Conservation (phyloP, 2,113 vertebrate genomes). For the Sapayoa aenigma region DNA sequence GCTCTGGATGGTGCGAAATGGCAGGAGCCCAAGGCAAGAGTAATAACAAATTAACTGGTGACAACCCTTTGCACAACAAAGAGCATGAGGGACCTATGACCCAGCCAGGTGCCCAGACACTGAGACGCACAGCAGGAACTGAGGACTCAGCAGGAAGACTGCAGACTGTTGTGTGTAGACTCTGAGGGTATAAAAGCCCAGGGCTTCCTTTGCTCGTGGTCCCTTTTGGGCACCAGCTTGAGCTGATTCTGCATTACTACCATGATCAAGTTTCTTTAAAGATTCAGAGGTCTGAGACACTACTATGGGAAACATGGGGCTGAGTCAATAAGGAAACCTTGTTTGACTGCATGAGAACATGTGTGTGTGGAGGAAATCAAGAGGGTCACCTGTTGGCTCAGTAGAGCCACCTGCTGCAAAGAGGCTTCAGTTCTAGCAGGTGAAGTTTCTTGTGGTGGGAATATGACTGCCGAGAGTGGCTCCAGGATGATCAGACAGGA, state of each 20-base stretch:
- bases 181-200: neutral
- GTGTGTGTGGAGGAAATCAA: neutral
- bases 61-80: neutral
- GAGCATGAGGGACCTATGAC: neutral
- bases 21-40: neutral
- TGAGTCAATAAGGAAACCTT: neutral
- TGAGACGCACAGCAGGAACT: neutral
- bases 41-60: neutral
- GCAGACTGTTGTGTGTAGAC: no score
- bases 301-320: neutral
- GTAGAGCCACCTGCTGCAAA: neutral
- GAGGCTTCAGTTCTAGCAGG: neutral
- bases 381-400: neutral
- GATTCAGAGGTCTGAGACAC: neutral
- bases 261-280: neutral
- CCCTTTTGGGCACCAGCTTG: neutral
- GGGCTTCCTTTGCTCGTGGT: neutral
- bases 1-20: neutral
- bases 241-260: neutral
- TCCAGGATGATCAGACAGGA: neutral
- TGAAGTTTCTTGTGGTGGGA: neutral
- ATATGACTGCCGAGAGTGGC: neutral
- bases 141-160: neutral
- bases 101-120: neutral
- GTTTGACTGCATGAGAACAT: neutral